Base-by-base conservation (phyloP, 2,113 vertebrate species). In the Coryphaenoides rupestris region DNA sequence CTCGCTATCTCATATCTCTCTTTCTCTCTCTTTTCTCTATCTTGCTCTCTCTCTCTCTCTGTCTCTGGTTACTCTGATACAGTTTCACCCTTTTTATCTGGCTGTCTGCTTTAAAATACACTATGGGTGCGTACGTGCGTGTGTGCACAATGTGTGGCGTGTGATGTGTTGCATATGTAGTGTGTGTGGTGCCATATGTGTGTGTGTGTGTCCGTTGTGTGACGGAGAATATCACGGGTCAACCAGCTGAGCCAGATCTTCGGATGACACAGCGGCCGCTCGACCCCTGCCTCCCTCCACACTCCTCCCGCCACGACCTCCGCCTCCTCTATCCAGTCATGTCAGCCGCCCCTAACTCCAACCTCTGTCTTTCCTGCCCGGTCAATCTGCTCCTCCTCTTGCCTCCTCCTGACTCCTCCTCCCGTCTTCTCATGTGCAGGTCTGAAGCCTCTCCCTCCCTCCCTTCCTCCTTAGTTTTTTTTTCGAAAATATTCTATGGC, bases 221-320 rank as follows among this genome's bases (percentile, higher is more conserved):
- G 68, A 92, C 90, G 89, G 91, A 98, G 83, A 96, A 95, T 26
- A 83, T 95, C 90, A 96, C 93, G 1, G n/a, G 67, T 95, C 84
- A 93, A 93, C 84, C 95, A 96, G 81, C 91, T 96, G 73, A 93
- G 91, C 15, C 91, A 87, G 77, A 90, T 94, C 64, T 91, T 94
- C 88, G 91, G 92, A n/a, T n/a, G 56, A 75, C 84, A 76, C 80
- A 87, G 77, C 74, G 54, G 80, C n/a, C n/a, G n/a, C 64, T 84
- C 12, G 80, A 84, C 61, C 21, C 80, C 66, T 86, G 76, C 78
- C 88, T 53, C 28, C 80, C 59, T 72, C 88, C 73, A 79, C 88
- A n/a, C 55, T 86, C 76, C 22, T 78, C 88, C 54, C 85, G n/a
- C n/a, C n/a, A n/a, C n/a, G n/a, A n/a, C 76, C 22, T 78, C 88